These are phyloP conservation scores for Paracanthobrama guichenoti DNA, from an alignment of 2,113 vertebrate genomes.

Conservation along the genomic window DNA sequence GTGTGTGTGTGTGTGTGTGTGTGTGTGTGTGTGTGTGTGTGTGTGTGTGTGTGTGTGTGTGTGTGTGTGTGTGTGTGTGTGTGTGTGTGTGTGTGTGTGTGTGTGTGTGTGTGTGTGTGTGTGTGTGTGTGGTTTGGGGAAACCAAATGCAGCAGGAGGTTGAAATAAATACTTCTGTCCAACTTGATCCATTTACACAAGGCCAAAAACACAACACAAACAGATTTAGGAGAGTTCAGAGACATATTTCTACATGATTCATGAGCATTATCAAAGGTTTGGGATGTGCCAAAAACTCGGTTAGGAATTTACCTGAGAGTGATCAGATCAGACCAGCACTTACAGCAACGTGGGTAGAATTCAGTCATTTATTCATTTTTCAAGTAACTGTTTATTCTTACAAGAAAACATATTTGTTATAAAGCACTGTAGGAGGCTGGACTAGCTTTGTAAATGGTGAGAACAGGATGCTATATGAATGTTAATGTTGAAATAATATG, in stretches of 20 bases:
- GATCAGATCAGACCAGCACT: not conserved
- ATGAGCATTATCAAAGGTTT: slow-evolving; percentile 10
- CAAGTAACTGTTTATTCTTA: not conserved
- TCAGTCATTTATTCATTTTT: not conserved
- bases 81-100: too few relatives aligned
- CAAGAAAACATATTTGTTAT: not conserved
- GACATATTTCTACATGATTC: not conserved
- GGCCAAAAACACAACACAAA: not conserved
- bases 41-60: too few relatives aligned
- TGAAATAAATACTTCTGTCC: not conserved
- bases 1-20: too few relatives aligned
- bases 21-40: not conserved
- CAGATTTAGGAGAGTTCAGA: not conserved
- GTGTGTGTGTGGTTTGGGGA: not conserved
- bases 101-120: too few relatives aligned
- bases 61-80: not conserved
- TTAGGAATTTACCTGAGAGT: not conserved
- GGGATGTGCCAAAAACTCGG: not conserved
- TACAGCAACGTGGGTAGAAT: not conserved
- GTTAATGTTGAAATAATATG: not conserved
- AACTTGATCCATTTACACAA: slow-evolving; percentile 3
- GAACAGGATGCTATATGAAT: not conserved
- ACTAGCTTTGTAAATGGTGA: not conserved
- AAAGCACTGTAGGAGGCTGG: not conserved
- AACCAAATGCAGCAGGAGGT: not conserved